Evolutionary conservation across 2,888 invertebrate genomes (phyloP).

Genomic region (Orgyia antiqua): DNA sequence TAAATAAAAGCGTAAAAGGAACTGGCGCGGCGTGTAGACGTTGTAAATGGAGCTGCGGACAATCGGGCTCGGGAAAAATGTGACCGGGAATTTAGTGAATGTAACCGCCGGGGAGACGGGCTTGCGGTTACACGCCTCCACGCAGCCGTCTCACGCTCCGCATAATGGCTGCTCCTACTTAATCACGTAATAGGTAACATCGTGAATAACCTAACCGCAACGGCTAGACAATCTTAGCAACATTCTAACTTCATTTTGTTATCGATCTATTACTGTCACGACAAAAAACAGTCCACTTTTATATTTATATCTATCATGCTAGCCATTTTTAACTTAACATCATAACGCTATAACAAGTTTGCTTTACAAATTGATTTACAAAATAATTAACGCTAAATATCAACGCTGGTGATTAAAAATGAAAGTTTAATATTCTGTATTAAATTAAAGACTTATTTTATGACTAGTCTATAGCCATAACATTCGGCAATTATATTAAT

Average conservation of each 20-base stretch:
- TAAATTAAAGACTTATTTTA: no score
- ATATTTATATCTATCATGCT: no score
- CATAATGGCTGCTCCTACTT: constrained; percentile 58
- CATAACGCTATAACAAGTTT: no score
- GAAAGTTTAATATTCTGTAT: no score
- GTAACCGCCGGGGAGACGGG: constrained; percentile 59
- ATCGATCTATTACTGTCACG: constrained; percentile 1
- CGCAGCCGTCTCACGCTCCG: constrained; percentile 39
- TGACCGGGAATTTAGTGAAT: constrained; percentile 73
- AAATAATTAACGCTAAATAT: no score
- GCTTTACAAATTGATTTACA: no score
- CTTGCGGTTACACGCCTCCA: constrained; percentile 44
- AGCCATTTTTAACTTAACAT: no score
- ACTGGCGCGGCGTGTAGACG: constrained; percentile 76
- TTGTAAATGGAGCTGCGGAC: constrained; percentile 77
- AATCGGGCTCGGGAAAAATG: constrained; percentile 72
- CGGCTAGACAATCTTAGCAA: constrained; percentile 25
- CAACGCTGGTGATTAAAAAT: no score
- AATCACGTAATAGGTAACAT: constrained; percentile 55
- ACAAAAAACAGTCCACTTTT: no score
- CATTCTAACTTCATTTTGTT: constrained; percentile 21
- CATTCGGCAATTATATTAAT: no score
- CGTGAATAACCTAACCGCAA: constrained; percentile 47
- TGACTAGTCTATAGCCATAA: no score
- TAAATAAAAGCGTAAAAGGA: constrained; percentile 78